Evolutionary conservation across 2,113 vertebrate genomes (phyloP).

Genomic region (Colaptes auratus): DNA sequence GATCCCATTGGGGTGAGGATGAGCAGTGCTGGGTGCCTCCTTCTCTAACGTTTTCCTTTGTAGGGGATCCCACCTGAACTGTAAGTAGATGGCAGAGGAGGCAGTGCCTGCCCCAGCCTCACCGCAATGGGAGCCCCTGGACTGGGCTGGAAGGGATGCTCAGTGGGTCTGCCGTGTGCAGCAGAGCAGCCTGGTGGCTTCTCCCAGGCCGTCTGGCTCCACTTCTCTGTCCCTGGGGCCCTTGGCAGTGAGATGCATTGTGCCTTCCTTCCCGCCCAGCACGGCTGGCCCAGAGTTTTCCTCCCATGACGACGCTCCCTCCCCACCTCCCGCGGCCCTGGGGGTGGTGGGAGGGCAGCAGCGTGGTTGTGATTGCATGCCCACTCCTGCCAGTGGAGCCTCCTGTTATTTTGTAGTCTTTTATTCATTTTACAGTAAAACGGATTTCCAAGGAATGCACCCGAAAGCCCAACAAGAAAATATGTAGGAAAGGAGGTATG

Average conservation of each 20-base stretch:
- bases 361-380: conserved; percentile 91
- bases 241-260: background rate
- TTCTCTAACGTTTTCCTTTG: conserved; percentile 67
- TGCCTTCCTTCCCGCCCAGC: conserved; percentile 45
- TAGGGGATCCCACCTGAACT: conserved; percentile 54
- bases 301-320: conserved; percentile 67
- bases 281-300: conserved; percentile 56
- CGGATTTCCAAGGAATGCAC: conserved; percentile 99
- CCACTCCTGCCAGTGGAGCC: conserved; percentile 88
- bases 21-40: conserved; percentile 61
- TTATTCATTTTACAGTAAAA: conserved; percentile 99
- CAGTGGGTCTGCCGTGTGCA: background rate
- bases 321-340: conserved; percentile 64
- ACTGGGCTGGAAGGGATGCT: background rate
- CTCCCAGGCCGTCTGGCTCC: conserved; percentile 3
- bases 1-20: conserved; percentile 65
- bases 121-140: conserved; percentile 22
- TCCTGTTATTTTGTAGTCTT: conserved; percentile 99
- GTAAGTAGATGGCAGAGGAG: conserved; percentile 78
- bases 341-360: conserved; percentile 60
- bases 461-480: conserved; percentile 99
- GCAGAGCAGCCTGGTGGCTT: conserved; percentile 19
- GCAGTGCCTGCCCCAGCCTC: conserved; percentile 43
- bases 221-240: background rate
- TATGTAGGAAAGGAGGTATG: conserved; percentile 99